Base-by-base conservation (phyloP, 1,140 invertebrate genomes). In the Drosophila elegans region DNA sequence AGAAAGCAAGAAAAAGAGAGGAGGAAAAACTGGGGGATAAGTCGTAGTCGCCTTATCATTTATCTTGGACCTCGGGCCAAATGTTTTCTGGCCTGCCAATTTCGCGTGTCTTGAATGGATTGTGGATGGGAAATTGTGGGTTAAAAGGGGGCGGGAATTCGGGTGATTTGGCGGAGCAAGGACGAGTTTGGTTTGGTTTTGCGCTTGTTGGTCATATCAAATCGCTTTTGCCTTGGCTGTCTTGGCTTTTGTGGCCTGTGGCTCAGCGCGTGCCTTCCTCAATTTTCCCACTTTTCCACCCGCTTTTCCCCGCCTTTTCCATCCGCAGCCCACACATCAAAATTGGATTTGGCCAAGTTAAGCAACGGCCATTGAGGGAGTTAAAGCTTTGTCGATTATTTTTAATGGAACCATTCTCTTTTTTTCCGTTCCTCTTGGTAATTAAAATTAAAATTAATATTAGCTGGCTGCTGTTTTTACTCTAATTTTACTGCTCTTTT, bases 391-490 rank as follows among this genome's bases (percentile, higher is more conserved):
- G 74, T 83, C 80, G 71, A 83, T 82, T 75, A 78, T 74, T 67
- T 82, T 72, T 78, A 88, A 82, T 88, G 74, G 79, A 64, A 78
- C 71, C 66, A 73, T 74, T 66, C 39, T 36, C 12, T 25, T 42
- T 12, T 16, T 68, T 67, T 49, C 12, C 45, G 41, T 29, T 29
- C 56, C 57, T 36, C 59, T 48, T 57, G 51, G 67, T 78, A 88
- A 88, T 88, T 88, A 84, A 88, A 88, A 88, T 86, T 76, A 80
- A 88, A 90, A 88, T 88, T 83, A 89, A 89, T 89, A 77, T 80
- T 71, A 55, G 64, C 57, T 59, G 25, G 10, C 62, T 44, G 62
- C 53, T 74, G 21, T 44, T 42, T 44, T 42, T 62, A 42, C 45
- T 66, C 78, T 88, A 84, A 79, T 89, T 89, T 79, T 46, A 88